Percentiles rank a stretch among this genome's conserved stretches.
These are phyloP conservation scores for Bucorvus abyssinicus DNA, from an alignment of 2,797 vertebrate species.

Conservation along the genomic window DNA sequence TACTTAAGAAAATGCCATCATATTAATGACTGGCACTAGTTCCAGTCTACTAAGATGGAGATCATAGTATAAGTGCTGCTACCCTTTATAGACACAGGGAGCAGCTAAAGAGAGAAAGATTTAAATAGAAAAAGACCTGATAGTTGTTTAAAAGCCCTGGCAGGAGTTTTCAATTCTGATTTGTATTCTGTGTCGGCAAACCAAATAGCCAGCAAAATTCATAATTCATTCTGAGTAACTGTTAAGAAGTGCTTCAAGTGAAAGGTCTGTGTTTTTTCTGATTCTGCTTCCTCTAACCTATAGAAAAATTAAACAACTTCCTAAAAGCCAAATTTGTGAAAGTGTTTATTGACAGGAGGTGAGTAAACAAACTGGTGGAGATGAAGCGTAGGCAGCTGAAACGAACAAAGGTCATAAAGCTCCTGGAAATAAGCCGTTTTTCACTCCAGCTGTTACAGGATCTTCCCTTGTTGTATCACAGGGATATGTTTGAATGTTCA, in stretches of 20 bases:
- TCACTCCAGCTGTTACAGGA: not conserved
- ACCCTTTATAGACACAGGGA: not conserved
- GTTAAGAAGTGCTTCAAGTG: not conserved
- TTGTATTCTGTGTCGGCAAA: slow-evolving; percentile 19
- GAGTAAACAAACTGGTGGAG: not conserved
- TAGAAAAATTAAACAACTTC: not conserved
- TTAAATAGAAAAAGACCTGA: slow-evolving; percentile 7
- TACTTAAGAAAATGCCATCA: not conserved
- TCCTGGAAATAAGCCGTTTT: not conserved
- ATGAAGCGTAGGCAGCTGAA: not conserved
- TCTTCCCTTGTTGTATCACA: not conserved
- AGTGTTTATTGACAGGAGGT: not conserved
- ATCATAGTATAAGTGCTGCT: not conserved
- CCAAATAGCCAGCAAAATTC: not conserved
- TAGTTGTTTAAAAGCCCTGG: not conserved
- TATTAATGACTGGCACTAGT: not conserved
- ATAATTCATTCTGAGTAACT: not conserved
- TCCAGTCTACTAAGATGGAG: not conserved
- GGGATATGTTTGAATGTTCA: not conserved
- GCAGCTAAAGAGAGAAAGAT: not conserved
- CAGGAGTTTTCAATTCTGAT: not conserved
- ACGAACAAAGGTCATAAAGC: not conserved
- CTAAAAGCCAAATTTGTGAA: not conserved
- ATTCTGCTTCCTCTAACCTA: not conserved
- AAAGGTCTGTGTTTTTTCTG: not conserved